These are phyloP conservation scores for Aphodius granarius DNA, from an alignment of 2,888 invertebrate genomes.

Conservation along the genomic window DNA sequence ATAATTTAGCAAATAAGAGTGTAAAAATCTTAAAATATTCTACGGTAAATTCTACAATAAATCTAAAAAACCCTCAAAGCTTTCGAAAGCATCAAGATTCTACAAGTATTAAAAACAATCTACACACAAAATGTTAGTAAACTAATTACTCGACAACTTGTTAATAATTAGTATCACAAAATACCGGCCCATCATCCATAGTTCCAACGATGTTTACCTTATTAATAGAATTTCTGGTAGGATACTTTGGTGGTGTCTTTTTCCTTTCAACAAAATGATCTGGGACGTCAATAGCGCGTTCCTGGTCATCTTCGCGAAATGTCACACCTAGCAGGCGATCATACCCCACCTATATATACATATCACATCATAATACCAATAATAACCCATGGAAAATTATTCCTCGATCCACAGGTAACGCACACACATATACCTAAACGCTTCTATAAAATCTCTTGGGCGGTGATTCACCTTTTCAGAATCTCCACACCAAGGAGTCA, in stretches of 20 bases:
- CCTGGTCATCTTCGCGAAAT: conserved; percentile 55
- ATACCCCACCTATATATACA: conserved; percentile 50
- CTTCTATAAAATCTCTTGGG: neutral
- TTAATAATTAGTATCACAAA: neutral
- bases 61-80: neutral
- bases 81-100: neutral
- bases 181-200: neutral
- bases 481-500: neutral
- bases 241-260: conserved; percentile 73
- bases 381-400: neutral
- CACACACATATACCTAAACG: neutral
- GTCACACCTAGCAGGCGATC: conserved; percentile 50
- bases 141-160: neutral
- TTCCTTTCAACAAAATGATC: conserved; percentile 83
- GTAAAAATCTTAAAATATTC: too few species aligned
- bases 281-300: conserved; percentile 86
- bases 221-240: conserved; percentile 53
- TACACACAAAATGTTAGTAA: neutral
- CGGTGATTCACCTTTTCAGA: neutral
- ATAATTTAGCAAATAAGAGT: too few species aligned
- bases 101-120: neutral
- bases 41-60: neutral
- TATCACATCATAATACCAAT: neutral
- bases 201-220: conserved; percentile 39
- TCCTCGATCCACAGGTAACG: neutral